Conservation (phyloP, 2,888 invertebrate genomes). For the Temnothorax ravouxi region DNA sequence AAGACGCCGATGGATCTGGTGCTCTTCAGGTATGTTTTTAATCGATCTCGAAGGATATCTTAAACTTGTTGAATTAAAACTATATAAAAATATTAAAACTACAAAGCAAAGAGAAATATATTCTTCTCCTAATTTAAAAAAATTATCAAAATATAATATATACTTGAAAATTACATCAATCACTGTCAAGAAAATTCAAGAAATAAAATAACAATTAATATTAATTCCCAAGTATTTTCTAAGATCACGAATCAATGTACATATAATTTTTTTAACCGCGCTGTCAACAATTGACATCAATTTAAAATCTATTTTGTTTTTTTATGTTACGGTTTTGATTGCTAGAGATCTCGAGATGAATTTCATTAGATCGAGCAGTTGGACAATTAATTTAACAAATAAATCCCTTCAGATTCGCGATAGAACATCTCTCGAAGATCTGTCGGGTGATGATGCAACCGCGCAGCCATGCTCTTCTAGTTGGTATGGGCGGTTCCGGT, state of each 20-base stretch:
- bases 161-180: not conserved
- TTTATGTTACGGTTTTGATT: not conserved
- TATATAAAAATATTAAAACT: not conserved
- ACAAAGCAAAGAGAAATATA: not conserved
- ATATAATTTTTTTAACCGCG: not conserved
- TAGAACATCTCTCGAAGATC: constrained; percentile 97
- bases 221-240: not conserved
- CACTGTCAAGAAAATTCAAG: not conserved
- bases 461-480: constrained; percentile 94
- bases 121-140: not conserved
- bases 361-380: not conserved
- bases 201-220: not conserved
- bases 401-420: constrained; percentile 91
- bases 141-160: not conserved
- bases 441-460: constrained; percentile 97
- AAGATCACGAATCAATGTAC: not conserved
- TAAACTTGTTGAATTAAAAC: not conserved
- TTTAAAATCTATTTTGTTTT: not conserved
- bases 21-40: constrained; percentile 90
- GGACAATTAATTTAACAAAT: not conserved
- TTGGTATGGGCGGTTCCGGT: constrained; percentile 97
- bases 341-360: not conserved
- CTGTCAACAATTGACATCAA: not conserved
- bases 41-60: not conserved
- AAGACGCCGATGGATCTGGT: constrained; percentile 99